Percentiles rank a stretch among this genome's conserved stretches.
phyloP scores from a whole-genome alignment of 2,113 vertebrate genomes.

The Trinectes maculatus region DNA sequence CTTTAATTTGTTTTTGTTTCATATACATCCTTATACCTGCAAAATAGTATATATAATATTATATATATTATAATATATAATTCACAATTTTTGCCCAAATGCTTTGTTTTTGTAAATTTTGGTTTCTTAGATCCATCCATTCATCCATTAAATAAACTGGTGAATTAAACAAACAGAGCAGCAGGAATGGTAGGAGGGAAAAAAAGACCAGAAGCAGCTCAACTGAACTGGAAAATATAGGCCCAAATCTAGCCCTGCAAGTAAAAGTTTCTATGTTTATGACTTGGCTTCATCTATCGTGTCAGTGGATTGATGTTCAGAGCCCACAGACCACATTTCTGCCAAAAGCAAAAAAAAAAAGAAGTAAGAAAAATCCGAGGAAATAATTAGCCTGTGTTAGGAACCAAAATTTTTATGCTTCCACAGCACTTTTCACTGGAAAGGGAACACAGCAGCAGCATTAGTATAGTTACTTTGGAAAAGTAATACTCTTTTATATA shows the following conservation, averaged over 20 bases:
- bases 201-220: constrained; percentile 25
- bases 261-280: constrained; percentile 45
- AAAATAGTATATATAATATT: too few relatives aligned
- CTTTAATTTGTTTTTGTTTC: not conserved
- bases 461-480: not conserved
- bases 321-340: constrained; percentile 42
- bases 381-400: constrained; percentile 23
- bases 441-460: not conserved
- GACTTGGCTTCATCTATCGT: constrained; percentile 41
- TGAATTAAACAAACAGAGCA: constrained; percentile 38
- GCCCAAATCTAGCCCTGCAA: constrained; percentile 54
- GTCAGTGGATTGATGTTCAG: constrained; percentile 40
- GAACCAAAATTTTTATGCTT: constrained; percentile 17
- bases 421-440: constrained; percentile 16
- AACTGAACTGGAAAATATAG: constrained; percentile 66
- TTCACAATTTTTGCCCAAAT: not conserved
- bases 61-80: too few relatives aligned
- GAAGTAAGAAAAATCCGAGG: not conserved
- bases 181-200: constrained; percentile 12
- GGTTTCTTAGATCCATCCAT: not conserved
- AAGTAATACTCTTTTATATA: not conserved
- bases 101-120: constrained; percentile 8
- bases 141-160: constrained; percentile 3
- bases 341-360: constrained; percentile 17
- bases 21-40: too few relatives aligned